Base-by-base conservation (phyloP, 2,113 vertebrate species). In the Phylloscopus whistleri region DNA sequence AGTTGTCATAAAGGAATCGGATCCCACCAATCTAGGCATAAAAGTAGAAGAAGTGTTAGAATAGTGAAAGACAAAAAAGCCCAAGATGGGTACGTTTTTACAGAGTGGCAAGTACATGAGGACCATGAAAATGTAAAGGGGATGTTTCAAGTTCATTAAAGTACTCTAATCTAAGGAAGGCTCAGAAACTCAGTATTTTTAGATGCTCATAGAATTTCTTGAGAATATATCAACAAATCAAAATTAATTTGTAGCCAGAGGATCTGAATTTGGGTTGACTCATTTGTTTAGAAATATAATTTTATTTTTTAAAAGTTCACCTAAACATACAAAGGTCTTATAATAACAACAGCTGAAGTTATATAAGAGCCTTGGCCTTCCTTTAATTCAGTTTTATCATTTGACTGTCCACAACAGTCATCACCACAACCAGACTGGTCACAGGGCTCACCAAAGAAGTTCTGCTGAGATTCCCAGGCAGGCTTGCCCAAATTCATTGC, bases 1-100 rank as follows among this genome's bases (percentile, higher is more conserved):
- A 98, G 97, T 99, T 99, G 96, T 99, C 99, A 37, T 99, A 99
- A 13, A 99, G 98, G 97, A 99, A 99, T 64, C 99, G 98, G 94
- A 99, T 99, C 22, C 99, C 99, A 9, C 99, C 99, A 53, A 99
- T 98, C 99, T 99, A 96, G 56, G 94, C 33, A 94, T 72, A 89
- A 87, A 67, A 89, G 91, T 31, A 95, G 59, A 89, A 79, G 48
- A 86, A 22, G 43, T 87, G n/a, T 89, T 81, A 94, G 76, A 95
- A 49, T 52, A 11, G 35, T 24, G 11, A 27, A 13, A 64, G 37
- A 19, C 33, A 70, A 67, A 53, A 75, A 83, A 1, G 23, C 1
- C 2, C 33, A 41, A 46, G 44, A 46, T 5, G 14, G 41, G 14
- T 43, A 48, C 33, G 26, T 58, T 41, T 49, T 81, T 91, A 70